A percentile compares a stretch with the other conserved stretches of the same genome.
Evolutionary conservation across 2,888 invertebrate species (phyloP).

Genomic region (Chouioia cunea): DNA sequence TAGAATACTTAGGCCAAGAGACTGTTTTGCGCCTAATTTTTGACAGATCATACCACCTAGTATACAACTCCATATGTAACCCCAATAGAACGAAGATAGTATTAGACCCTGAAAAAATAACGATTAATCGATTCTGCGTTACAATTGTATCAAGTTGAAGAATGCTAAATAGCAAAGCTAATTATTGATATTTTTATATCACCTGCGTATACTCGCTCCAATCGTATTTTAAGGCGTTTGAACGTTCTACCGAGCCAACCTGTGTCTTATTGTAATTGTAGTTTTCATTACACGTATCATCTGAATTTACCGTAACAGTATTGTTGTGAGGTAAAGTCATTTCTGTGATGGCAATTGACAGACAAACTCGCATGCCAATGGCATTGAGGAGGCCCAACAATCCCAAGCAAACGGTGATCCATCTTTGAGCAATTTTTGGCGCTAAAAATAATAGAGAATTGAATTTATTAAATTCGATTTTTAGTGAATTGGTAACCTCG

Average conservation of each 20-base stretch:
- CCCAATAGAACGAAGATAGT: conserved; percentile 87
- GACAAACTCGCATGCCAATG: conserved; percentile 78
- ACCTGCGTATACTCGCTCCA: conserved; percentile 50
- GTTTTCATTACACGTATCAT: conserved; percentile 41
- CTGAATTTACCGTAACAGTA: not conserved
- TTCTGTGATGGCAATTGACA: conserved; percentile 77
- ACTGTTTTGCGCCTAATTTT: conserved; percentile 87
- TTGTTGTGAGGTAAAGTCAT: conserved; percentile 68
- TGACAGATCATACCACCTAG: conserved; percentile 87
- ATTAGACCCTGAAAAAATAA: conserved; percentile 75
- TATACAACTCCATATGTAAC: conserved; percentile 85
- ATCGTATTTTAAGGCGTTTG: conserved; percentile 15
- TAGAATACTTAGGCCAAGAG: conserved; percentile 84
- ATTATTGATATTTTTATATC: not conserved
- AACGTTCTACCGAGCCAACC: not conserved
- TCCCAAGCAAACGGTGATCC: conserved; percentile 70
- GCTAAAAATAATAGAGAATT: conserved; percentile 10
- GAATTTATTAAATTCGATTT: no score
- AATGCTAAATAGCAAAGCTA: not conserved
- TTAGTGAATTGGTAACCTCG: no score
- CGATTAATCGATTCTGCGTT: not conserved
- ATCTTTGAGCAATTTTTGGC: conserved; percentile 39
- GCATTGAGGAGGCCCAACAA: conserved; percentile 77
- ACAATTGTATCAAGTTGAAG: not conserved
- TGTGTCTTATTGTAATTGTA: not conserved